A percentile compares a stretch with the other conserved stretches of the same genome.
Evolutionary conservation across 2,888 invertebrate genomes (phyloP).

Genomic region (Papilio gigon): DNA sequence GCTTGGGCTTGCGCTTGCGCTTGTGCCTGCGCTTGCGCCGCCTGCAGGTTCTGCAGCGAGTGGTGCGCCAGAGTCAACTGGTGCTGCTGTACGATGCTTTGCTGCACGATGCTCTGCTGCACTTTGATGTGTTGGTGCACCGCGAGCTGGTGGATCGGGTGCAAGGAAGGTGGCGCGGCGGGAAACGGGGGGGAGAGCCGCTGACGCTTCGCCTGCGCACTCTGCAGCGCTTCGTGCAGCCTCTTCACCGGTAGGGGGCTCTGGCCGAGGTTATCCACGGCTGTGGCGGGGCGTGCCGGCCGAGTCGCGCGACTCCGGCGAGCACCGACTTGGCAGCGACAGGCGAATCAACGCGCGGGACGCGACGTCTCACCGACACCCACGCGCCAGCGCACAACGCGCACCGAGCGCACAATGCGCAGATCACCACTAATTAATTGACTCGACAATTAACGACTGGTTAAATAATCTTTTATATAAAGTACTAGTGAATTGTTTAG

Average conservation of each 20-base stretch:
- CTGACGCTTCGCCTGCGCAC: slow-evolving; percentile 84
- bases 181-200: slow-evolving; percentile 83
- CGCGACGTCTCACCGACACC: slow-evolving; percentile 69
- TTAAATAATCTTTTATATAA: slow-evolving; percentile 50
- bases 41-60: slow-evolving; percentile 74
- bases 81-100: slow-evolving; percentile 78
- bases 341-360: slow-evolving; percentile 71
- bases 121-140: slow-evolving; percentile 79
- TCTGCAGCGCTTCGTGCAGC: slow-evolving; percentile 84
- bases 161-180: slow-evolving; percentile 74
- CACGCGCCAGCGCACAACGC: slow-evolving; percentile 64
- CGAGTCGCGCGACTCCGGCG: slow-evolving; percentile 81
- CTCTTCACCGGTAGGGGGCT: slow-evolving; percentile 82
- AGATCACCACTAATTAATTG: slow-evolving; percentile 55
- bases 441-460: slow-evolving; percentile 56
- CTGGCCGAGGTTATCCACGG: slow-evolving; percentile 83
- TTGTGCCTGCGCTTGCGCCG: slow-evolving; percentile 75
- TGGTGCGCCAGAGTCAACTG: slow-evolving; percentile 78
- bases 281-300: slow-evolving; percentile 80
- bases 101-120: slow-evolving; percentile 78
- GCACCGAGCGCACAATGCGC: slow-evolving; percentile 45
- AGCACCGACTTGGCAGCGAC: slow-evolving; percentile 78
- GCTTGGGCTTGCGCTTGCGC: slow-evolving; percentile 64
- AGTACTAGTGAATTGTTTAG: slow-evolving; percentile 58
- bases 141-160: slow-evolving; percentile 76